A percentile compares a stretch with the other conserved stretches of the same genome.
phyloP scores from a whole-genome alignment of 2,797 vertebrate species.

The Tokudaia muenninki region DNA sequence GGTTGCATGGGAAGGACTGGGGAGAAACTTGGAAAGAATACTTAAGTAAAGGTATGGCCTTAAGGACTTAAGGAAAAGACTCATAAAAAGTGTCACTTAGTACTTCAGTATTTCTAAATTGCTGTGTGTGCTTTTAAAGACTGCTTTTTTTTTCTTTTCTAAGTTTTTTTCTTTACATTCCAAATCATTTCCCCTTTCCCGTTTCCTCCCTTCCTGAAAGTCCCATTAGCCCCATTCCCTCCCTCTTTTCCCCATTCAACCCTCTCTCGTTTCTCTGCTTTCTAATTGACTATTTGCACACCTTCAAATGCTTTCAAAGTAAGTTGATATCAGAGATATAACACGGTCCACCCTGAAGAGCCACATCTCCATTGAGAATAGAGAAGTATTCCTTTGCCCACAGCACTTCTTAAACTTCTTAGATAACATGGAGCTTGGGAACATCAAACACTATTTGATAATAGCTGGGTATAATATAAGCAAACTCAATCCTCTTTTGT shows the following conservation, averaged over 20 bases:
- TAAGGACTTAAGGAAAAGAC: constrained; percentile 10
- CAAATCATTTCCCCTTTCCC: too few relatives aligned
- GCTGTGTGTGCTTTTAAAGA: constrained; percentile 50
- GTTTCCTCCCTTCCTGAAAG: too few relatives aligned
- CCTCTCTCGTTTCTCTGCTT: background rate
- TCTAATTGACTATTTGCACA: constrained; percentile 4
- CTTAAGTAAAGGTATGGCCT: background rate
- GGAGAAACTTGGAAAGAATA: background rate
- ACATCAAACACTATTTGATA: background rate
- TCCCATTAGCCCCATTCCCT: too few relatives aligned
- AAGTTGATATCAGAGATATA: constrained; percentile 29
- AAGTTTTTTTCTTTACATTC: too few relatives aligned
- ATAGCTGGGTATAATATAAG: background rate
- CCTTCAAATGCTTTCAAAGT: constrained; percentile 21
- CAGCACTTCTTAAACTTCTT: background rate
- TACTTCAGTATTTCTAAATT: background rate
- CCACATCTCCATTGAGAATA: background rate
- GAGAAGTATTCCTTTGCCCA: constrained; percentile 31
- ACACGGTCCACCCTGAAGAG: background rate
- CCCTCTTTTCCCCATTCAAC: too few relatives aligned
- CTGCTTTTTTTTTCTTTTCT: background rate
- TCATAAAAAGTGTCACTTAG: background rate
- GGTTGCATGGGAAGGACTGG: background rate
- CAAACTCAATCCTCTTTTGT: background rate
- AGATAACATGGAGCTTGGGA: background rate